A percentile compares a stretch with the other conserved stretches of the same genome.
Evolutionary conservation across 2,888 invertebrate species (phyloP).

Genomic region (Atherix ibis): DNA sequence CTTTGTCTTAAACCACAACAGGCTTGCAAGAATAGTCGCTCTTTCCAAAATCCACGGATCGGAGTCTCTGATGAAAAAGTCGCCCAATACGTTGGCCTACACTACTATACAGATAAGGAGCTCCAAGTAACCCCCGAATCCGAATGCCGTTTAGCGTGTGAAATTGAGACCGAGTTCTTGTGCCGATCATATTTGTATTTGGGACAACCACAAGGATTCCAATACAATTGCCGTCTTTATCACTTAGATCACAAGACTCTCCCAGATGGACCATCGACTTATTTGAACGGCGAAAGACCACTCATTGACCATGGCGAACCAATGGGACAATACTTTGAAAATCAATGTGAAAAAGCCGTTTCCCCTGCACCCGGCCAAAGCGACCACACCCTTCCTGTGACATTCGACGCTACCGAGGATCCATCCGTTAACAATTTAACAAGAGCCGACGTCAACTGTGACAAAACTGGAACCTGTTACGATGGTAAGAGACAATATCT

Average conservation of each 20-base stretch:
- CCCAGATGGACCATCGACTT: slow-evolving; percentile 84
- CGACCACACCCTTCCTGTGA: slow-evolving; percentile 51
- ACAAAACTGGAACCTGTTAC: slow-evolving; percentile 88
- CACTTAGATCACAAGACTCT: slow-evolving; percentile 84
- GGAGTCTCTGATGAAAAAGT: slow-evolving; percentile 86
- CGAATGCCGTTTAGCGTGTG: slow-evolving; percentile 80
- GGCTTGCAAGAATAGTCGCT: slow-evolving; percentile 70
- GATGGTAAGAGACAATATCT: slow-evolving; percentile 62
- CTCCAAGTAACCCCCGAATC: slow-evolving; percentile 76
- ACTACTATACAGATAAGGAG: slow-evolving; percentile 89
- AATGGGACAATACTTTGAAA: slow-evolving; percentile 79
- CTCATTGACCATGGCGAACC: slow-evolving; percentile 82
- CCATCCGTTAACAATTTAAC: slow-evolving; percentile 56
- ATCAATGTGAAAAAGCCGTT: slow-evolving; percentile 56
- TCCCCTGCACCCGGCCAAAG: slow-evolving; percentile 25
- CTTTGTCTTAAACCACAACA: slow-evolving; percentile 75
- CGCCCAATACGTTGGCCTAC: slow-evolving; percentile 77
- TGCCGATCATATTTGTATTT: slow-evolving; percentile 68
- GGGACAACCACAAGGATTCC: slow-evolving; percentile 48
- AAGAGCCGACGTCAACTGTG: slow-evolving; percentile 72
- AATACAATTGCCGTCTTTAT: slow-evolving; percentile 83
- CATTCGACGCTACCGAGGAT: slow-evolving; percentile 64
- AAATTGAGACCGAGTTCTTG: slow-evolving; percentile 83
- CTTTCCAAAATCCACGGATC: slow-evolving; percentile 66
- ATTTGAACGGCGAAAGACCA: slow-evolving; percentile 75